These are phyloP conservation scores for Clarias laeviceps DNA, from an alignment of 2,797 vertebrate species.

Conservation along the genomic window DNA sequence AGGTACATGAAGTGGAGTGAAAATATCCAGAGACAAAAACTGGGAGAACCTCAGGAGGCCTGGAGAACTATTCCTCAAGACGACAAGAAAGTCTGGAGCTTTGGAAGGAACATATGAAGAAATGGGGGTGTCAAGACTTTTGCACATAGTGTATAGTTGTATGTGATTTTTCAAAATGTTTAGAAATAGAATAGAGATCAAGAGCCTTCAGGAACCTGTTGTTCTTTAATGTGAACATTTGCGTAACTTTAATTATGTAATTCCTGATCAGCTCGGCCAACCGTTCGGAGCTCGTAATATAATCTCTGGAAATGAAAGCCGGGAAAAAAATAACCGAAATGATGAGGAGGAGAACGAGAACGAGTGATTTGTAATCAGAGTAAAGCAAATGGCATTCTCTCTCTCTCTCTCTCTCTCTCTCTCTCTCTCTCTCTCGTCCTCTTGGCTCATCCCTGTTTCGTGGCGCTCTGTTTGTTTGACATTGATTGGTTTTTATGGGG, in stretches of 20 bases:
- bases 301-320: not conserved
- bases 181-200: too few relatives aligned
- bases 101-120: too few relatives aligned
- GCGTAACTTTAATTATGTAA: conserved; percentile 1
- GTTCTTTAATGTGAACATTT: not conserved
- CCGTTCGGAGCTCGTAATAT: not conserved
- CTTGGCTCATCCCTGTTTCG: conserved; percentile 33
- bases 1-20: too few relatives aligned
- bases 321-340: not conserved
- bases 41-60: too few relatives aligned
- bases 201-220: not conserved
- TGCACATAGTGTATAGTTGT: too few relatives aligned
- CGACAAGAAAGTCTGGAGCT: too few relatives aligned
- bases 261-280: not conserved
- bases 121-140: too few relatives aligned
- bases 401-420: conserved; percentile 55
- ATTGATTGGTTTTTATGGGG: conserved; percentile 75
- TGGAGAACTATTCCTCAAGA: too few relatives aligned
- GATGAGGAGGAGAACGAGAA: not conserved
- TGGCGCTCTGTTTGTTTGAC: conserved; percentile 70
- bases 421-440: conserved; percentile 38
- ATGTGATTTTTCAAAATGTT: too few relatives aligned
- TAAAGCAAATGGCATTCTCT: conserved; percentile 51
- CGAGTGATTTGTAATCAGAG: conserved; percentile 40
- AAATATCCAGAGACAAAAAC: too few relatives aligned